Percentiles rank a stretch among this genome's conserved stretches.
These are phyloP conservation scores for Clarias platycephalus DNA, from an alignment of 2,797 vertebrate genomes.

Conservation along the genomic window DNA sequence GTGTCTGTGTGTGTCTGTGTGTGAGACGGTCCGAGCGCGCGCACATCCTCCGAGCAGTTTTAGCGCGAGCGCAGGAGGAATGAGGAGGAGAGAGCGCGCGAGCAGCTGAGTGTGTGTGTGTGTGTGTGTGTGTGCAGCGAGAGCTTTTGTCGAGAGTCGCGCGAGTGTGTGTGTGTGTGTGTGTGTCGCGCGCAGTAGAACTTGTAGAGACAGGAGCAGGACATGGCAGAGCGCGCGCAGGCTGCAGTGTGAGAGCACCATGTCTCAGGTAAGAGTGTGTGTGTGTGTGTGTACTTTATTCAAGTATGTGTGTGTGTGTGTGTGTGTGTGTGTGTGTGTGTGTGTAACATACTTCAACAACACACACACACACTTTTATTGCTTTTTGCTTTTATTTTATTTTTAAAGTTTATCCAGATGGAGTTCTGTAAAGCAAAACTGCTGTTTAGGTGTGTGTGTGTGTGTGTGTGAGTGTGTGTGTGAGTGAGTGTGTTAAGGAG, in stretches of 20 bases:
- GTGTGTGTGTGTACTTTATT: constrained; percentile 19
- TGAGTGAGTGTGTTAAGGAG: constrained; percentile 24
- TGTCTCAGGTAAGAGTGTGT: constrained; percentile 89
- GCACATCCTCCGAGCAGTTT: constrained; percentile 38
- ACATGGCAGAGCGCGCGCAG: constrained; percentile 85
- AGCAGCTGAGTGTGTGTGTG: background rate
- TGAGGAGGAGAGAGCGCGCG: background rate
- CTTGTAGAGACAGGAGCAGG: constrained; percentile 83
- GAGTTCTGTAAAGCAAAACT: background rate
- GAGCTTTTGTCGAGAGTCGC: constrained; percentile 6
- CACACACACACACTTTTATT: background rate
- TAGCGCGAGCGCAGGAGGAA: constrained; percentile 37
- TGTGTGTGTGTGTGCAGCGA: background rate
- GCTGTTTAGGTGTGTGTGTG: constrained; percentile 10
- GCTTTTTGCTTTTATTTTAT: background rate
- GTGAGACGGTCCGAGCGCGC: background rate
- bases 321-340: constrained; percentile 22
- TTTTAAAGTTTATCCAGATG: background rate
- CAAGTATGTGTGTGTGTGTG: constrained; percentile 20
- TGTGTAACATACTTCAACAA: background rate
- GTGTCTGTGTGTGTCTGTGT: constrained; percentile 47
- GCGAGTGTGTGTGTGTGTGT: constrained; percentile 55
- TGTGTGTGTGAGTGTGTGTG: constrained; percentile 23
- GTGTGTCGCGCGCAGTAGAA: constrained; percentile 77
- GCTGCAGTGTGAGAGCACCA: constrained; percentile 80